Evolutionary conservation across 2,113 vertebrate genomes (phyloP).

Genomic region (Hirundichthys speculiger): DNA sequence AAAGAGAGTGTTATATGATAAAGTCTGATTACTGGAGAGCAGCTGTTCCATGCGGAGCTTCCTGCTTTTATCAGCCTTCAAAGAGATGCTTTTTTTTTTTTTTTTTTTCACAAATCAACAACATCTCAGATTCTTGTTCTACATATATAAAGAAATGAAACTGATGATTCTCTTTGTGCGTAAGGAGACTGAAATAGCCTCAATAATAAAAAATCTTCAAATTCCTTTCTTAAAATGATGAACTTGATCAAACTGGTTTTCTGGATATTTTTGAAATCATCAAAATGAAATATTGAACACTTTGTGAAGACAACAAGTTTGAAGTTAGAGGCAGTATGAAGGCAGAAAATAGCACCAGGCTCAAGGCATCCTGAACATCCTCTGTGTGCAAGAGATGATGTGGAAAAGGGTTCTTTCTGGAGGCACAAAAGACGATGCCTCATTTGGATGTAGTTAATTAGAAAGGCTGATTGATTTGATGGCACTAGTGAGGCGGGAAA

Average conservation of each 20-base stretch:
- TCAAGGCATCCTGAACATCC: constrained; percentile 24
- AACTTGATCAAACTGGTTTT: background rate
- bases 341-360: constrained; percentile 49
- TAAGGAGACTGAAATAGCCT: background rate
- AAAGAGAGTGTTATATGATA: constrained; percentile 36
- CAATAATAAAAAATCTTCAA: constrained; percentile 1
- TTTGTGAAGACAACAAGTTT: constrained; percentile 5
- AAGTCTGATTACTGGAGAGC: constrained; percentile 53
- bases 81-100: constrained; percentile 48
- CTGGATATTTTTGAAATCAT: constrained; percentile 11
- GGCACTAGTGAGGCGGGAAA: constrained; percentile 58
- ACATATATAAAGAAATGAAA: constrained; percentile 5
- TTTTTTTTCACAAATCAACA: constrained; percentile 38
- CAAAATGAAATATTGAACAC: background rate
- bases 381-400: constrained; percentile 38
- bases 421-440: constrained; percentile 46
- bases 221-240: constrained; percentile 1
- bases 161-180: background rate
- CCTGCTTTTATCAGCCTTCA: constrained; percentile 55
- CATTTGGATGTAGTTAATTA: constrained; percentile 81
- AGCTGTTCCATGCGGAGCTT: constrained; percentile 66
- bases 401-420: constrained; percentile 50
- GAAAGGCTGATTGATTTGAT: constrained; percentile 80
- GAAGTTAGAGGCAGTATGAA: constrained; percentile 34
- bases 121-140: constrained; percentile 31